Percentiles rank a stretch among this genome's conserved stretches.
Conservation (phyloP, 2,797 vertebrate species). For the Mastacembelus armatus region DNA sequence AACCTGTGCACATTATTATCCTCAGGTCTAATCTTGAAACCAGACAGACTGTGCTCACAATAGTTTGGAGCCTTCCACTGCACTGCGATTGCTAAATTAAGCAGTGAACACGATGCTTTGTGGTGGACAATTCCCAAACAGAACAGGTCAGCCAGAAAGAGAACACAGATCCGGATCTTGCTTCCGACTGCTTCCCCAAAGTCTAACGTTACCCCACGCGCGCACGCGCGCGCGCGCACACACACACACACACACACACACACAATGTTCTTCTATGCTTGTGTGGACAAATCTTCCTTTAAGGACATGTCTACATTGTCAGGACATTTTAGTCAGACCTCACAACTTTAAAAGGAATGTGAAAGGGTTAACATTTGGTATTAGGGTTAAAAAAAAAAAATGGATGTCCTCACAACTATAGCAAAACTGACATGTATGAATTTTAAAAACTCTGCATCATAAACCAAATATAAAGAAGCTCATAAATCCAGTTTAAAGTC, state of each 20-base stretch:
- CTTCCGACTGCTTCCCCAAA: conserved; percentile 24
- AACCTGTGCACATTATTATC: conserved; percentile 13
- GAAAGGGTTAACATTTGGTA: too few relatives aligned
- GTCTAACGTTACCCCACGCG: conserved; percentile 18
- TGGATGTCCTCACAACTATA: too few relatives aligned
- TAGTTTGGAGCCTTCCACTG: conserved; percentile 38
- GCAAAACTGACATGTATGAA: too few relatives aligned
- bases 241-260: too few relatives aligned
- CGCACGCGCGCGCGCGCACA: too few relatives aligned
- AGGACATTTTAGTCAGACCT: too few relatives aligned
- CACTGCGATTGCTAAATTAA: conserved; percentile 65
- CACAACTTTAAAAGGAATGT: too few relatives aligned
- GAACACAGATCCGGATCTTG: conserved; percentile 39
- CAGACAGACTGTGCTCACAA: conserved; percentile 17
- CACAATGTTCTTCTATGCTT: too few relatives aligned
- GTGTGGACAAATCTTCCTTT: too few relatives aligned
- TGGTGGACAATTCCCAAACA: conserved; percentile 45
- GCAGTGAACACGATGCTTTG: conserved; percentile 47
- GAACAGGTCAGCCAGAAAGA: conserved; percentile 70
- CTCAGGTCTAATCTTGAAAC: conserved; percentile 26
- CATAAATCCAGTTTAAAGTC: background rate
- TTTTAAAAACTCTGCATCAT: too few relatives aligned
- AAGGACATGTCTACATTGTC: too few relatives aligned
- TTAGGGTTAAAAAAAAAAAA: too few relatives aligned
- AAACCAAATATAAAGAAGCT: conserved; percentile 6